Evolutionary conservation across 2,888 invertebrate species (phyloP).

Genomic region (Agrenia bidenticulata): DNA sequence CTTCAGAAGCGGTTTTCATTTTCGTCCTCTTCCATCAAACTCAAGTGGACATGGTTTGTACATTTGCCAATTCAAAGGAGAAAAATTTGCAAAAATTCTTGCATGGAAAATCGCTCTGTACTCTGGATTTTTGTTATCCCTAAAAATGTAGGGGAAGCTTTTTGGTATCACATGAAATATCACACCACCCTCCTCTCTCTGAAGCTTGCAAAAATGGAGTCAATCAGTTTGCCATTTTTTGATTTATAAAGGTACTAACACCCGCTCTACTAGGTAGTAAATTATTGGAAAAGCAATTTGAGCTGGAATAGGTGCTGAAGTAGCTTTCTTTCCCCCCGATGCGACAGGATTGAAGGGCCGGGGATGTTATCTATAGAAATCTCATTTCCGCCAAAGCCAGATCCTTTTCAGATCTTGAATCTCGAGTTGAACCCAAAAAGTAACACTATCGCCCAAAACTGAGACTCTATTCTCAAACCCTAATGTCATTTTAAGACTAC

Average conservation of each 20-base stretch:
- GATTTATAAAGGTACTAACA: conserved; percentile 6
- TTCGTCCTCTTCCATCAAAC: too few relatives aligned
- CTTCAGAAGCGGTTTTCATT: too few relatives aligned
- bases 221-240: conserved; percentile 5
- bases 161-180: not conserved
- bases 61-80: conserved; percentile 2
- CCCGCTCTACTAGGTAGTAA: not conserved
- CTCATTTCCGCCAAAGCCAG: conserved; percentile 5
- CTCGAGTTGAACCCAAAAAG: too few relatives aligned
- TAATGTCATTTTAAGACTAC: too few relatives aligned
- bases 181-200: not conserved
- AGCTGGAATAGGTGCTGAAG: too few relatives aligned
- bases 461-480: too few relatives aligned
- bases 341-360: not conserved
- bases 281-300: conserved; percentile 20
- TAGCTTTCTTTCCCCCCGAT: not conserved
- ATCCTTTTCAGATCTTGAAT: too few relatives aligned
- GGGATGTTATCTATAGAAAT: conserved; percentile 6
- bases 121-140: too few relatives aligned
- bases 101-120: too few relatives aligned
- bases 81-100: not conserved
- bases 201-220: not conserved
- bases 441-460: too few relatives aligned
- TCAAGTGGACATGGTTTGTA: not conserved
- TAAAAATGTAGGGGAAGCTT: too few relatives aligned